phyloP scores from a whole-genome alignment of 2,888 invertebrate genomes.

The Fragum whitleyi region DNA sequence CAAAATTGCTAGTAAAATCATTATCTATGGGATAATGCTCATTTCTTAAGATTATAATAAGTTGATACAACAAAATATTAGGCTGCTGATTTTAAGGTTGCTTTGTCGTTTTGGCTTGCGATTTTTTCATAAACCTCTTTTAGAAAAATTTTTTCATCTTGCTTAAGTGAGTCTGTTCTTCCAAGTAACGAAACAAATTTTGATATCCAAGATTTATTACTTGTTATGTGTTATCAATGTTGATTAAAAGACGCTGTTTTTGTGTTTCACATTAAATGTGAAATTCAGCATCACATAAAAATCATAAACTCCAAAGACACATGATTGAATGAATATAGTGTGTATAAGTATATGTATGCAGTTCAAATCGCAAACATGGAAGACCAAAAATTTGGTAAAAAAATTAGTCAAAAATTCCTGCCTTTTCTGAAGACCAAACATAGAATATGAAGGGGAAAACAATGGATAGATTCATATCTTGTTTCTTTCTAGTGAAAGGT shows the following conservation, averaged over 20 bases:
- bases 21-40: too few relatives aligned
- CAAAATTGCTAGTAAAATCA: too few relatives aligned
- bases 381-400: too few relatives aligned
- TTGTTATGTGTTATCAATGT: slow-evolving; percentile 32
- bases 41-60: not conserved
- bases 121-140: not conserved
- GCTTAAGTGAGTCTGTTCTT: slow-evolving; percentile 25
- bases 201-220: slow-evolving; percentile 20
- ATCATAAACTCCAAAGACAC: not conserved
- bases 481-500: too few relatives aligned
- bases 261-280: slow-evolving; percentile 10
- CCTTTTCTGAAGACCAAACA: too few relatives aligned
- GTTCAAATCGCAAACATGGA: not conserved
- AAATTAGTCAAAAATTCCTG: too few relatives aligned
- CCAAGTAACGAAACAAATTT: slow-evolving; percentile 16
- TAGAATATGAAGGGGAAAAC: too few relatives aligned
- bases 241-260: not conserved
- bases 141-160: slow-evolving; percentile 10
- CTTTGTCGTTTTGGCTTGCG: slow-evolving; percentile 13
- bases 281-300: not conserved
- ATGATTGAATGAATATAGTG: not conserved
- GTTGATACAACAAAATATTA: not conserved
- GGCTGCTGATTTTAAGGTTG: slow-evolving; percentile 15
- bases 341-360: not conserved
- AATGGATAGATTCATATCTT: too few relatives aligned